Percentiles rank a stretch among this genome's conserved stretches.
Conservation (phyloP, 2,113 vertebrate genomes). For the Atrichornis clamosus region DNA sequence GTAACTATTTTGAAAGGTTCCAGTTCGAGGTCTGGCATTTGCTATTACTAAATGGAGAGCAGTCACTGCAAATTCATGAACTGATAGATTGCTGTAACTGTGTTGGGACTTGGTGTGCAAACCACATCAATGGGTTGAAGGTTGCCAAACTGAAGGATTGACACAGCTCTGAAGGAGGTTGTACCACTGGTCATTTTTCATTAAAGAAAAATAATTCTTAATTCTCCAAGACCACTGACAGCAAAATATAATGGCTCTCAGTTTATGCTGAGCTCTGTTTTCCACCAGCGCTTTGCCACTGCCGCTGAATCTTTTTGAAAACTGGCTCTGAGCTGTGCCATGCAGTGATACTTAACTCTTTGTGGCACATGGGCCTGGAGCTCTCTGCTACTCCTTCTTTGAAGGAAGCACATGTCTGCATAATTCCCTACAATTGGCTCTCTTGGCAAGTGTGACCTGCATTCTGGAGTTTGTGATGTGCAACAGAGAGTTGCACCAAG, state of each 20-base stretch:
- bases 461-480: not conserved
- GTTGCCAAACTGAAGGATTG: not conserved
- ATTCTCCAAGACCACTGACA: not conserved
- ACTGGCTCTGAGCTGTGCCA: not conserved
- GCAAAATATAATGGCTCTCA: not conserved
- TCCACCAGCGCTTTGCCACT: not conserved
- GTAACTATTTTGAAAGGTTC: not conserved
- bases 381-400: not conserved
- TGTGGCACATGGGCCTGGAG: not conserved
- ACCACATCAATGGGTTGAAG: not conserved
- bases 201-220: not conserved
- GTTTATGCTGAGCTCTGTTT: not conserved
- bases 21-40: not conserved
- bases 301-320: not conserved
- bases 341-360: not conserved
- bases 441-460: not conserved
- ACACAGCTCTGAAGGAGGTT: not conserved
- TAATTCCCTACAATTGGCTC: not conserved
- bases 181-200: not conserved
- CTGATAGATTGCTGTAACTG: not conserved
- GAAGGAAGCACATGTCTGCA: not conserved
- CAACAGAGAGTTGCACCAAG: not conserved
- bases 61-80: not conserved
- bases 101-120: not conserved
- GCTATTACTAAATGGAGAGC: not conserved